phyloP scores from a whole-genome alignment of 2,113 vertebrate genomes.

The Melozone crissalis region DNA sequence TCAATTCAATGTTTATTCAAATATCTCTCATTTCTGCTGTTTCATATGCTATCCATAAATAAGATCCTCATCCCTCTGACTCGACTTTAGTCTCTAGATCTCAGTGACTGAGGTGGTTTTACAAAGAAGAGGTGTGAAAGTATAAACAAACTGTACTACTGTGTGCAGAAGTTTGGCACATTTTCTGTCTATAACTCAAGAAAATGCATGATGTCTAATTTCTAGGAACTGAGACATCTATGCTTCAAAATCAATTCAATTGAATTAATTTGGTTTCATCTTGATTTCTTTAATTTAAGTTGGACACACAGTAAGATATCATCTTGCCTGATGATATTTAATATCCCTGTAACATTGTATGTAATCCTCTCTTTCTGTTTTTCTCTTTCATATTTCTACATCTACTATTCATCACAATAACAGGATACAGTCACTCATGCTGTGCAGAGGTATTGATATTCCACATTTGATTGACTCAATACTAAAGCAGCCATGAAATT shows the following conservation, averaged over 20 bases:
- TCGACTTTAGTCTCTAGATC: not conserved
- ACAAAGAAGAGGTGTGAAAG: not conserved
- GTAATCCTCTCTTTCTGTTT: not conserved
- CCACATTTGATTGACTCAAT: not conserved
- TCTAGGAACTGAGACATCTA: not conserved
- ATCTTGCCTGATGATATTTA: not conserved
- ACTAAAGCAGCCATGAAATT: slow-evolving; percentile 3
- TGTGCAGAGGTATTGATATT: slow-evolving; percentile 10
- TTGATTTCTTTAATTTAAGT: not conserved
- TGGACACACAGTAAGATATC: not conserved
- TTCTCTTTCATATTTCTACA: not conserved
- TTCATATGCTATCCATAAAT: not conserved
- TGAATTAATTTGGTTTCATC: not conserved
- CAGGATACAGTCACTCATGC: not conserved
- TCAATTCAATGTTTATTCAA: not conserved
- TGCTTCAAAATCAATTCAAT: not conserved
- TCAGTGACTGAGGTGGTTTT: not conserved
- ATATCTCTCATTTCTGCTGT: not conserved
- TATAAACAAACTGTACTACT: not conserved
- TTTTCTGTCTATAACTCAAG: not conserved
- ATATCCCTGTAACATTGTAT: not conserved
- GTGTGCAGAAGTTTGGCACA: not conserved
- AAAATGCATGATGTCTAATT: not conserved
- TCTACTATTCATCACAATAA: not conserved
- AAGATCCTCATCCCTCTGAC: not conserved